Evolutionary conservation across 2,113 vertebrate genomes (phyloP).

Genomic region (Scomber scombrus): DNA sequence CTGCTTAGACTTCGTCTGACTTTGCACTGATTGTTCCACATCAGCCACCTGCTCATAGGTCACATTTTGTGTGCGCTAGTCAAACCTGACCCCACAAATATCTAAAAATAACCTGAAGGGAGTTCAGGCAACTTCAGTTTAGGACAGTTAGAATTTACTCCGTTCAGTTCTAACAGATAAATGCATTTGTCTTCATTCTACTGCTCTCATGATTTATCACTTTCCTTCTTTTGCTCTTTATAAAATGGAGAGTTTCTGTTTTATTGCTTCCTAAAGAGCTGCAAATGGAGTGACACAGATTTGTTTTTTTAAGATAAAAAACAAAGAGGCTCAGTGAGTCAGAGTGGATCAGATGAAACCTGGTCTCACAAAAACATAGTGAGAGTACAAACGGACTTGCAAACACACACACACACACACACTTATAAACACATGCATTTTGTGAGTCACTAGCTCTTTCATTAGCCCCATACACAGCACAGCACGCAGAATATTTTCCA

Average conservation of each 20-base stretch:
- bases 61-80: slow-evolving; percentile 19
- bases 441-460: not conserved
- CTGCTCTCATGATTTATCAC: not conserved
- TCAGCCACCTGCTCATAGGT: slow-evolving; percentile 44
- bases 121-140: not conserved
- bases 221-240: too few relatives aligned
- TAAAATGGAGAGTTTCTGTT: too few relatives aligned
- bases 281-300: not conserved
- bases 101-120: slow-evolving; percentile 26
- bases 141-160: not conserved
- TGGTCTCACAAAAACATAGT: not conserved
- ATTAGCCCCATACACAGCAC: not conserved
- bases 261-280: too few relatives aligned
- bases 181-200: not conserved
- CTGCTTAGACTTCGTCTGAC: slow-evolving; percentile 42
- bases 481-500: not conserved
- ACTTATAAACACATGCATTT: not conserved
- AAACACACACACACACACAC: not conserved
- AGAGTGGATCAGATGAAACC: not conserved
- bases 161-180: not conserved
- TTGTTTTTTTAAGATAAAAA: not conserved
- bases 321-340: not conserved
- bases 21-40: slow-evolving; percentile 29
- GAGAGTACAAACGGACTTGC: not conserved
- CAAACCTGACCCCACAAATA: slow-evolving; percentile 3